Percentiles rank a stretch among this genome's conserved stretches.
These are phyloP conservation scores for Porphyrio hochstetteri DNA, from an alignment of 2,113 vertebrate species.

Conservation along the genomic window DNA sequence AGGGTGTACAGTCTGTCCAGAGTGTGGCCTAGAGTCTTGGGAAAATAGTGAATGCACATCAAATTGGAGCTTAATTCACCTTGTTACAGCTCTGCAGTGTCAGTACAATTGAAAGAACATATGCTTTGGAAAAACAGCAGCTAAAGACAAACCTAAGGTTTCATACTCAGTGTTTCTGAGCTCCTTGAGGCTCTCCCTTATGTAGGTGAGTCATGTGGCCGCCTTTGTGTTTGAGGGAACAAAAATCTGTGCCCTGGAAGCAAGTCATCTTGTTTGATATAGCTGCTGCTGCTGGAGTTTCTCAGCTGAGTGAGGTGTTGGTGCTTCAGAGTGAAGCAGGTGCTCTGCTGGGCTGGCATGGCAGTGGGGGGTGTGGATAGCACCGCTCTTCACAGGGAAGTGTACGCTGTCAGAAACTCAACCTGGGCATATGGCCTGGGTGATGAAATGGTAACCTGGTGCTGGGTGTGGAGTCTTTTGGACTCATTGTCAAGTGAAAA, in stretches of 20 bases:
- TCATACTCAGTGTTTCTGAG: background rate
- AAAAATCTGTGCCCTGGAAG: background rate
- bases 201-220: background rate
- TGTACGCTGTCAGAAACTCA: rapidly evolving
- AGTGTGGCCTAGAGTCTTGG: background rate
- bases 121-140: background rate
- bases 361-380: rapidly evolving
- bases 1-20: background rate
- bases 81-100: background rate
- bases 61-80: rapidly evolving
- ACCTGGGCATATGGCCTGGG: no score
- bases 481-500: background rate
- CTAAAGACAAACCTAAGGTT: background rate
- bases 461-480: background rate
- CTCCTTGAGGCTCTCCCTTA: background rate
- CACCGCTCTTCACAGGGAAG: rapidly evolving
- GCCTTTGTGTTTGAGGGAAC: background rate
- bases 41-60: background rate
- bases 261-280: background rate
- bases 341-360: rapidly evolving
- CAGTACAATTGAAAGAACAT: background rate
- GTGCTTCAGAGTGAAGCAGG: background rate
- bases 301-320: background rate
- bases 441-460: background rate
- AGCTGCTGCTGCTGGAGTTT: background rate